These are phyloP conservation scores for Biston betularia DNA, from an alignment of 2,888 invertebrate genomes.

Conservation along the genomic window DNA sequence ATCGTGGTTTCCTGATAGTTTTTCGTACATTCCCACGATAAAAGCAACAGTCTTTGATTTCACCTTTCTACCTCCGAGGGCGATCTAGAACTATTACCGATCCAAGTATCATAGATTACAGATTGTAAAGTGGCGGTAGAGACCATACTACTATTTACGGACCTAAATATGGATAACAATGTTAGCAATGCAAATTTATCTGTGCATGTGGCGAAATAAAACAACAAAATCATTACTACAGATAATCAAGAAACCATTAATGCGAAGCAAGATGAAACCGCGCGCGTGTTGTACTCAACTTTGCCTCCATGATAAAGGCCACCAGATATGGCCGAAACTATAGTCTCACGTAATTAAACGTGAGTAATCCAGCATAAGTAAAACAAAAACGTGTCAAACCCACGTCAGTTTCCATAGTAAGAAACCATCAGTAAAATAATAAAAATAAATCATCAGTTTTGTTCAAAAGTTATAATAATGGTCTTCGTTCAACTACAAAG, in stretches of 20 bases:
- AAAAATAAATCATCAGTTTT: no score
- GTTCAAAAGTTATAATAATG: background rate
- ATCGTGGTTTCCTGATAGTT: no score
- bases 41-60: constrained; percentile 44
- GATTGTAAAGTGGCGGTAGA: constrained; percentile 18
- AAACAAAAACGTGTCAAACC: no score
- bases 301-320: no score
- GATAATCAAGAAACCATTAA: no score
- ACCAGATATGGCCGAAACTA: no score
- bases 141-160: constrained; percentile 5
- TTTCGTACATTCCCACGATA: constrained; percentile 37
- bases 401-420: no score
- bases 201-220: background rate
- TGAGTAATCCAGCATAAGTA: no score
- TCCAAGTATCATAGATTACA: constrained; percentile 12
- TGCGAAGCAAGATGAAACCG: no score
- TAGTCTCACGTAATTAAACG: no score
- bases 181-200: constrained; percentile 10
- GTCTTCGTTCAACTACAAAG: background rate
- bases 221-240: background rate
- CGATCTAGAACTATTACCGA: constrained; percentile 27
- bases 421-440: no score
- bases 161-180: constrained; percentile 24
- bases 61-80: constrained; percentile 36
- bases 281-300: no score